These are phyloP conservation scores for Lota lota DNA, from an alignment of 2,113 vertebrate genomes.

Conservation along the genomic window DNA sequence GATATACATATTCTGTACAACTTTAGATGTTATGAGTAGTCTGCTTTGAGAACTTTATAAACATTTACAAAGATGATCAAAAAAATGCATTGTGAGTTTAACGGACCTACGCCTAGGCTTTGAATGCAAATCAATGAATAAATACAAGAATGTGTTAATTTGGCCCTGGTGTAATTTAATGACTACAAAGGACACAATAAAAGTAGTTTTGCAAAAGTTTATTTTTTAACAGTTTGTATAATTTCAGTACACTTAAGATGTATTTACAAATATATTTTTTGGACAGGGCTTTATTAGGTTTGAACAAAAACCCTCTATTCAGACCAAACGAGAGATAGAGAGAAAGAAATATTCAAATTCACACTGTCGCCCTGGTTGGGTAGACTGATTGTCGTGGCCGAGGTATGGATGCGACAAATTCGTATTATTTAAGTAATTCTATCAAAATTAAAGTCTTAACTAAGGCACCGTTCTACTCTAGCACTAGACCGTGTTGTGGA, in stretches of 20 bases:
- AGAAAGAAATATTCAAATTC: slow-evolving; percentile 60
- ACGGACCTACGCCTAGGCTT: not conserved
- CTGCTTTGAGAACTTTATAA: slow-evolving; percentile 7
- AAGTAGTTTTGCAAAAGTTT: slow-evolving; percentile 79
- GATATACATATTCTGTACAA: slow-evolving; percentile 28
- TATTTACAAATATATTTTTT: slow-evolving; percentile 80
- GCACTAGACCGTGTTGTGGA: slow-evolving; percentile 48
- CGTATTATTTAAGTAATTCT: slow-evolving; percentile 54
- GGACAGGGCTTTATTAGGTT: slow-evolving; percentile 65
- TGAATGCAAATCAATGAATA: slow-evolving; percentile 37
- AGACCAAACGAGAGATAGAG: not conserved
- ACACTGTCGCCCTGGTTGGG: slow-evolving; percentile 54
- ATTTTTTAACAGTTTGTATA: slow-evolving; percentile 78
- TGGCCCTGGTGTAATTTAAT: slow-evolving; percentile 2
- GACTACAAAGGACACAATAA: not conserved
- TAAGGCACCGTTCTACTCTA: slow-evolving; percentile 86
- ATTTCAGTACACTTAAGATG: slow-evolving; percentile 65
- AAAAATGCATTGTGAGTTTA: too few relatives aligned
- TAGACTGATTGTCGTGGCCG: slow-evolving; percentile 85
- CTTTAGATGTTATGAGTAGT: not conserved
- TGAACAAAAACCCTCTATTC: slow-evolving; percentile 47
- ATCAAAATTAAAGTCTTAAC: slow-evolving; percentile 76
- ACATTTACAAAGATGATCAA: not conserved
- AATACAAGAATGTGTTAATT: slow-evolving; percentile 14
- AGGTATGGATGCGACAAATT: slow-evolving; percentile 61